Evolutionary conservation across 2,888 invertebrate genomes (phyloP), one percentile per base, ranked within the genome.

Genomic region (Leucoptera coffeella): DNA sequence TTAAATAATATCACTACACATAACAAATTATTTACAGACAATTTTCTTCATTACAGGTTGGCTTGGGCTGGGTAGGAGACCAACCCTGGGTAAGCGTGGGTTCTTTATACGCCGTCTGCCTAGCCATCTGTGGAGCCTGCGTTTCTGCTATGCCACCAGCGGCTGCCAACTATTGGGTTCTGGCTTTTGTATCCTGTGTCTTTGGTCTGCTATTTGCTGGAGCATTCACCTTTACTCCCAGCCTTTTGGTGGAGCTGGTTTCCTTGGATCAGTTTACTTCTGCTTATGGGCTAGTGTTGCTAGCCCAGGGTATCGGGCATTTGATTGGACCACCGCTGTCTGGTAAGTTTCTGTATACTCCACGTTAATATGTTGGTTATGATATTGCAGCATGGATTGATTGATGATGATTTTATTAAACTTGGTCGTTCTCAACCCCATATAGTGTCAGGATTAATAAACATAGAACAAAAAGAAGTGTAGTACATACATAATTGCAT

Each of bases 141-240:
- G 77, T 79, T 2, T 72, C 75, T 2, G 57, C 75, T 1, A 78
- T 85, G 51, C 80, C 80, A 0, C 42, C 71, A 14, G 64, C 73
- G 5, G 64, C 62, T 0, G 38, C 58, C 29, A 59, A 59, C 39
- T 77, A 74, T 37, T 58, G 61, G 48, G 37, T 67, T 8, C 50
- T 80, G 22, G 62, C 64, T 15, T 43, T 50, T 31, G 59, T 64
- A 10, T 75, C 74, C 12, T 78, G 80, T 1, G 61, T 82, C 1
- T 95, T 92, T 58, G 95, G 95, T 8, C 74, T 94, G 35, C 85
- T 89, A 37, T 91, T 94, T 48, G 90, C 91, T 25, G 93, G 91
- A 37, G 90, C 85, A 32, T 94, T 91, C 53, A 85, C 91, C 1
- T 85, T 94, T 38, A 92, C 92, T 1, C 90, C 92, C 0, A 86